A percentile compares a stretch with the other conserved stretches of the same genome.
phyloP scores from a whole-genome alignment of 2,113 vertebrate species.

The Thalassarche chlororhynchos region DNA sequence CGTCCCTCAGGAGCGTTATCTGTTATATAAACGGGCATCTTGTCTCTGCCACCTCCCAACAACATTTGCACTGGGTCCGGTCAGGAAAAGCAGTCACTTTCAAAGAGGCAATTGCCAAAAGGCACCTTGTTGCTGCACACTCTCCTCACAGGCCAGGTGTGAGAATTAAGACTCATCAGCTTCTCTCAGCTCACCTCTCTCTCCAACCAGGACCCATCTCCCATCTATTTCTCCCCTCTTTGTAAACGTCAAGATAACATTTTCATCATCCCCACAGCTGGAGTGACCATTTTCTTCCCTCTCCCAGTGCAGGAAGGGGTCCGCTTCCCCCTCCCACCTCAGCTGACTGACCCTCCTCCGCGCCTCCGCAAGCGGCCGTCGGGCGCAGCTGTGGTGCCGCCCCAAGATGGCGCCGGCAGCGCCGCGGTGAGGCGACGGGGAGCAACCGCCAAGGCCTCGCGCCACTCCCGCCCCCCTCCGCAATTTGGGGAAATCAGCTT shows the following conservation, averaged over 20 bases:
- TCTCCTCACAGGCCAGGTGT: neutral
- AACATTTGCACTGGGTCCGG: accelerated
- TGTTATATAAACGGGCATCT: accelerated
- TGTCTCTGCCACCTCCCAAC: neutral
- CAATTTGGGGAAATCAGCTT: accelerated
- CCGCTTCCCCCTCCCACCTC: accelerated
- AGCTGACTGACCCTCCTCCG: accelerated
- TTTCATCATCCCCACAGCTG: accelerated
- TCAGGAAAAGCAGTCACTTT: neutral
- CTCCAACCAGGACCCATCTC: too few relatives aligned
- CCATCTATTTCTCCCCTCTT: neutral
- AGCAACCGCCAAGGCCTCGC: accelerated
- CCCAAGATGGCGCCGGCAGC: neutral
- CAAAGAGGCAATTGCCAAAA: accelerated
- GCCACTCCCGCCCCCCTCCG: accelerated
- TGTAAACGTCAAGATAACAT: accelerated
- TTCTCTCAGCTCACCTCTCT: neutral
- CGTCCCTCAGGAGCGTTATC: accelerated
- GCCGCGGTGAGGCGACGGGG: accelerated
- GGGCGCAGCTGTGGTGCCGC: accelerated
- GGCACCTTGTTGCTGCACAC: accelerated
- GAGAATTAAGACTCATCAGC: neutral
- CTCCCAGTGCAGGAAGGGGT: accelerated
- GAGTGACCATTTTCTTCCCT: accelerated
- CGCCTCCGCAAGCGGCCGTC: accelerated